Evolutionary conservation across 2,888 invertebrate genomes (phyloP).

Genomic region (Mythimna vitellina): DNA sequence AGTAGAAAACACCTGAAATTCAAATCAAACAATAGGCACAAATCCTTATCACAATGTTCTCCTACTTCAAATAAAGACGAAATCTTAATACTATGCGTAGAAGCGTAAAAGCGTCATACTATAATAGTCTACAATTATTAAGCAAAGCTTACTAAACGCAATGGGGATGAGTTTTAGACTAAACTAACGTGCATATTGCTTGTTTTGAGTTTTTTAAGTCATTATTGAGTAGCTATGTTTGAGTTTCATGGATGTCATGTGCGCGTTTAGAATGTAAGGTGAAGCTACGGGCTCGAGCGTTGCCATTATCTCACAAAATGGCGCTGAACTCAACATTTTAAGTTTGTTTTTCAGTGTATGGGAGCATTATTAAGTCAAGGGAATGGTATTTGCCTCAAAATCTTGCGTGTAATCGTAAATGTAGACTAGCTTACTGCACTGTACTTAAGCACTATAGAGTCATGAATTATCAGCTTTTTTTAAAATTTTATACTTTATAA

Average conservation of each 20-base stretch:
- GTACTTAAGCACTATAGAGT: too few species aligned
- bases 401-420: too few species aligned
- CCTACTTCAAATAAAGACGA: slow-evolving; percentile 52
- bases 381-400: too few species aligned
- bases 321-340: too few species aligned
- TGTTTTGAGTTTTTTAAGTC: slow-evolving; percentile 71
- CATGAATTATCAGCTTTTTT: too few species aligned
- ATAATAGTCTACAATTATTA: slow-evolving; percentile 59
- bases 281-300: too few species aligned
- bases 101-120: slow-evolving; percentile 65
- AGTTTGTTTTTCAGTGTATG: too few species aligned
- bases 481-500: too few species aligned
- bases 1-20: slow-evolving; percentile 77
- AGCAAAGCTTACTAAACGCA: slow-evolving; percentile 67
- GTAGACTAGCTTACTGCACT: too few species aligned
- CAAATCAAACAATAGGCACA: slow-evolving; percentile 85
- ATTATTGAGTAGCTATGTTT: slow-evolving; percentile 24
- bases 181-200: slow-evolving; percentile 87
- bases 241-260: slow-evolving; percentile 31
- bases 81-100: slow-evolving; percentile 59
- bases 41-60: slow-evolving; percentile 54
- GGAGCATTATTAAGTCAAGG: too few species aligned
- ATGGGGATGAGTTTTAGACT: slow-evolving; percentile 61
- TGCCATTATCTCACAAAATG: too few species aligned
- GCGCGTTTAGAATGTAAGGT: not conserved